These are phyloP conservation scores for Chinchilla lanigera DNA, from an alignment of 2,113 vertebrate species.

Conservation along the genomic window DNA sequence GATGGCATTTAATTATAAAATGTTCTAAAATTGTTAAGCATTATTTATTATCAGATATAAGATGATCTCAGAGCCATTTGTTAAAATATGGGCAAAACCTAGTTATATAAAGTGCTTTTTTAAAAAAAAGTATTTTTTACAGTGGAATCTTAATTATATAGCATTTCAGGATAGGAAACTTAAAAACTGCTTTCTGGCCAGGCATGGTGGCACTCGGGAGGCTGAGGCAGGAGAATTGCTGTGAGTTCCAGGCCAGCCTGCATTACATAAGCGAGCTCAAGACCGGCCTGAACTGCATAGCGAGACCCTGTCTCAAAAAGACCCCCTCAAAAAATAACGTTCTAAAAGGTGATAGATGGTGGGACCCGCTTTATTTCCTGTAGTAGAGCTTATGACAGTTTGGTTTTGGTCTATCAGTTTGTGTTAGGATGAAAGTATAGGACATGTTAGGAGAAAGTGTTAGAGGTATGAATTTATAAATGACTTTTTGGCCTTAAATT, in stretches of 20 bases:
- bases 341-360: slow-evolving; percentile 1
- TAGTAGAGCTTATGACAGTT: background rate
- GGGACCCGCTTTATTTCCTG: background rate
- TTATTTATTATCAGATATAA: slow-evolving; percentile 26
- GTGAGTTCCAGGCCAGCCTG: too few species aligned
- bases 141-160: slow-evolving; percentile 37
- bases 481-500: slow-evolving; percentile 34
- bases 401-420: background rate
- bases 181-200: background rate
- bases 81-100: slow-evolving; percentile 18
- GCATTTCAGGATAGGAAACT: background rate
- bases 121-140: background rate
- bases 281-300: too few species aligned
- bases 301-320: too few species aligned
- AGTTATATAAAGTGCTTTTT: background rate
- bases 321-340: background rate
- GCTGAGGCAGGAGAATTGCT: too few species aligned
- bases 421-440: background rate
- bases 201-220: too few species aligned
- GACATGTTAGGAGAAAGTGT: background rate
- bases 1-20: slow-evolving; percentile 40
- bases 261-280: too few species aligned
- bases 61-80: slow-evolving; percentile 16
- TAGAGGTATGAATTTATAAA: background rate
- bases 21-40: background rate